A percentile compares a stretch with the other conserved stretches of the same genome.
Conservation (phyloP, 1,140 invertebrate species). For the Drepana arcuata region DNA sequence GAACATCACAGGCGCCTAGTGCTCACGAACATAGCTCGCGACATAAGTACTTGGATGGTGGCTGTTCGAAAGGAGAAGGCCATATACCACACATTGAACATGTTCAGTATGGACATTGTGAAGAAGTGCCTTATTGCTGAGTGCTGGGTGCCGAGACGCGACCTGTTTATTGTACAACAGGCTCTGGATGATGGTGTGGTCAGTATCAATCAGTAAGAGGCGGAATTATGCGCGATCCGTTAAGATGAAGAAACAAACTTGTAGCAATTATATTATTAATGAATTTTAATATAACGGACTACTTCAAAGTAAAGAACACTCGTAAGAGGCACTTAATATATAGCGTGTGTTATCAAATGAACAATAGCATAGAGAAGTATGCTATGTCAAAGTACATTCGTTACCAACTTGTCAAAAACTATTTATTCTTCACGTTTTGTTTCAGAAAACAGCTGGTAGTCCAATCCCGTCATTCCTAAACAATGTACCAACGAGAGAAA, state of each 20-base stretch:
- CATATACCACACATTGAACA: slow-evolving; percentile 76
- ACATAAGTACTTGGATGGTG: slow-evolving; percentile 78
- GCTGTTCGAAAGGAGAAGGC: slow-evolving; percentile 91
- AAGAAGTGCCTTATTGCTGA: slow-evolving; percentile 93
- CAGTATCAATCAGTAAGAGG: no score
- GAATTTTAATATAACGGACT: no score
- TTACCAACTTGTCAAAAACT: no score
- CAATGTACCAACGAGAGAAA: slow-evolving; percentile 79
- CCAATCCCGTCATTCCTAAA: slow-evolving; percentile 94
- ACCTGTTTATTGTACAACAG: slow-evolving; percentile 84
- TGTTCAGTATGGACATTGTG: slow-evolving; percentile 83
- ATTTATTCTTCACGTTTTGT: no score
- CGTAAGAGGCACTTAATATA: no score
- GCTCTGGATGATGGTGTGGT: slow-evolving; percentile 91
- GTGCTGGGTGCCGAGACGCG: slow-evolving; percentile 89
- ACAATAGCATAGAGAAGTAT: no score
- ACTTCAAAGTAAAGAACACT: no score
- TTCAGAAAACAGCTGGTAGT: slow-evolving; percentile 86
- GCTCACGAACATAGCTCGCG: slow-evolving; percentile 78
- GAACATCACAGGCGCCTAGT: slow-evolving; percentile 92
- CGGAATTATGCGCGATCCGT: no score
- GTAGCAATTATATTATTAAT: no score
- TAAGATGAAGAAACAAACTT: no score
- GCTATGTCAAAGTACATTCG: no score
- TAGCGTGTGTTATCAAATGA: no score